These are phyloP conservation scores for Aphyosemion australe DNA, from an alignment of 2,113 vertebrate species.

Conservation along the genomic window DNA sequence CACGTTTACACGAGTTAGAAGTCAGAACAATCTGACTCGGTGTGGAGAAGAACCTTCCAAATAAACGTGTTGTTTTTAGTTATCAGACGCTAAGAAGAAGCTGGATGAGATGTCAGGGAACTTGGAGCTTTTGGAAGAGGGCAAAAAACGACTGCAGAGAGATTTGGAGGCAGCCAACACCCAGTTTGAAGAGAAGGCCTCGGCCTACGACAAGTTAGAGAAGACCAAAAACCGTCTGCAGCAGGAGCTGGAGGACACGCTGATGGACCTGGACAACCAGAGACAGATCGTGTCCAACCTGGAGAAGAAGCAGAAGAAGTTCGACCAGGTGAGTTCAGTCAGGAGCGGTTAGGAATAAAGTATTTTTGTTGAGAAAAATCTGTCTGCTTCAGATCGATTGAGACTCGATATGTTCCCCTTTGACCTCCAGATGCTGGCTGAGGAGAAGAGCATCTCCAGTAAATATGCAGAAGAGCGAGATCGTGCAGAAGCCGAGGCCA, in stretches of 20 bases:
- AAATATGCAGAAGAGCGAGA: slow-evolving; percentile 94
- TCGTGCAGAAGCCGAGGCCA: slow-evolving; percentile 90
- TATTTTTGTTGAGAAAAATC: too few species aligned
- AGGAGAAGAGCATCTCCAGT: slow-evolving; percentile 92
- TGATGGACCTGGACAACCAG: slow-evolving; percentile 94
- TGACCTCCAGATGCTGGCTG: slow-evolving; percentile 87
- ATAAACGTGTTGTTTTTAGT: slow-evolving; percentile 51
- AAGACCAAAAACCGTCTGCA: slow-evolving; percentile 95
- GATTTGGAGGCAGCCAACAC: slow-evolving; percentile 89
- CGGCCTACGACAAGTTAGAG: slow-evolving; percentile 93
- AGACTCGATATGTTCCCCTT: background rate
- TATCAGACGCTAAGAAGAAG: slow-evolving; percentile 93
- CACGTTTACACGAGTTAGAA: background rate
- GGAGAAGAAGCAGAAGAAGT: slow-evolving; percentile 98
- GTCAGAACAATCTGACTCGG: background rate
- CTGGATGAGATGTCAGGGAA: slow-evolving; percentile 86
- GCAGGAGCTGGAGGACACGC: slow-evolving; percentile 92
- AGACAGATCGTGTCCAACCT: slow-evolving; percentile 93
- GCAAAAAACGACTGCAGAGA: slow-evolving; percentile 91
- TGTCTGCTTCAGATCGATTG: too few species aligned
- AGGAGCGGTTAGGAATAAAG: too few species aligned
- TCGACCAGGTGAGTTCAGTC: slow-evolving; percentile 86
- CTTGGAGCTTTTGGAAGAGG: slow-evolving; percentile 88
- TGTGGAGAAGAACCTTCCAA: background rate
- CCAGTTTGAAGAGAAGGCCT: slow-evolving; percentile 92